Evolutionary conservation across 1,140 invertebrate genomes (phyloP).

Genomic region (Catajapyx aquilonaris): DNA sequence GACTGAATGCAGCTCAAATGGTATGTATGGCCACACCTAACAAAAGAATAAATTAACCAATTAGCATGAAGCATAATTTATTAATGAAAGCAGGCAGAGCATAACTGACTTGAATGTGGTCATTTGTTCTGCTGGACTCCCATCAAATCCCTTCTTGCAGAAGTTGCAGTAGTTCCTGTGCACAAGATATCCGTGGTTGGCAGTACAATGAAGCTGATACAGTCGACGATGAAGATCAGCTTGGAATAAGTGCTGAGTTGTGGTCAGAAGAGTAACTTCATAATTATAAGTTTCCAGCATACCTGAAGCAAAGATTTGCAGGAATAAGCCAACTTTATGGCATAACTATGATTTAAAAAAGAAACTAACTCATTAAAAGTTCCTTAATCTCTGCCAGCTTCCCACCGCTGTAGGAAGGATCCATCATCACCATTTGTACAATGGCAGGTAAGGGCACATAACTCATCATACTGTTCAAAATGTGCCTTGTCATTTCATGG

Average conservation of each 20-base stretch:
- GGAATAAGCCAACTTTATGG: not conserved
- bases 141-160: not conserved
- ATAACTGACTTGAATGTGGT: too few relatives aligned
- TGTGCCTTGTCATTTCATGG: slow-evolving; percentile 25
- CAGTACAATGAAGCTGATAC: slow-evolving; percentile 6
- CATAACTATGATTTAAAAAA: slow-evolving; percentile 1
- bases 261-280: slow-evolving; percentile 20
- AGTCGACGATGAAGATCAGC: slow-evolving; percentile 14
- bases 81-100: too few relatives aligned
- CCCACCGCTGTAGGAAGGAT: slow-evolving; percentile 27
- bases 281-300: slow-evolving; percentile 35
- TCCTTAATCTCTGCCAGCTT: slow-evolving; percentile 32
- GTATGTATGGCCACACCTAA: too few relatives aligned
- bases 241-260: slow-evolving; percentile 13
- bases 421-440: slow-evolving; percentile 27
- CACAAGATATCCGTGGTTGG: slow-evolving; percentile 3
- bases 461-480: slow-evolving; percentile 34
- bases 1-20: too few relatives aligned
- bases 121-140: too few relatives aligned
- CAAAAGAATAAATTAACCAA: too few relatives aligned
- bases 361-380: slow-evolving; percentile 14
- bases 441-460: slow-evolving; percentile 32
- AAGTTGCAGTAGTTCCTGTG: not conserved
- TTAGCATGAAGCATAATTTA: too few relatives aligned
- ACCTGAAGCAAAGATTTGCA: slow-evolving; percentile 22